These are phyloP conservation scores for Struthio camelus DNA, from an alignment of 2,113 vertebrate genomes.

Conservation along the genomic window DNA sequence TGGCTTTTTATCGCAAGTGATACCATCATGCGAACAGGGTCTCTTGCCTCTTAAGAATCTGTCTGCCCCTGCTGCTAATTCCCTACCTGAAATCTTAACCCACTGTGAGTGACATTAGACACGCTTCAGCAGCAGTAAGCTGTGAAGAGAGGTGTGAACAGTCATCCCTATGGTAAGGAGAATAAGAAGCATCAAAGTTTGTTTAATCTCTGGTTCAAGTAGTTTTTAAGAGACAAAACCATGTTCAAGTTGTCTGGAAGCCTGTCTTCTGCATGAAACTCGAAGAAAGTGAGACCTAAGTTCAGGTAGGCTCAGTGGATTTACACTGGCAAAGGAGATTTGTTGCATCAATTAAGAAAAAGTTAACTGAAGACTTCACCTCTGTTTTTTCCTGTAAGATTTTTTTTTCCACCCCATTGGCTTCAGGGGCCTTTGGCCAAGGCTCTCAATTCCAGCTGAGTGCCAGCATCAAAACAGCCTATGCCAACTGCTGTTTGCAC, in stretches of 20 bases:
- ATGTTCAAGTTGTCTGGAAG: background rate
- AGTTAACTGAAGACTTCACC: constrained; percentile 16
- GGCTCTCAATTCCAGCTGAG: background rate
- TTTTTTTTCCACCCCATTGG: background rate
- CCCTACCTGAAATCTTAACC: background rate
- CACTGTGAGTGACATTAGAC: background rate
- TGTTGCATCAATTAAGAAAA: background rate
- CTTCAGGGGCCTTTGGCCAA: constrained; percentile 6
- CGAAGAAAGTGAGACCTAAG: constrained; percentile 1
- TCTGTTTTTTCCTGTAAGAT: background rate
- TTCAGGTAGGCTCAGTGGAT: background rate
- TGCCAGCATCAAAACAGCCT: background rate
- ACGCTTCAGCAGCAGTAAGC: background rate
- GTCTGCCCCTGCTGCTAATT: background rate
- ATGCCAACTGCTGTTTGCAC: background rate
- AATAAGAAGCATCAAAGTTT: background rate
- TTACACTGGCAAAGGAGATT: background rate
- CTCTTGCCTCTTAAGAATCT: background rate
- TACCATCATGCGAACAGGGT: background rate
- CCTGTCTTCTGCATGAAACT: background rate
- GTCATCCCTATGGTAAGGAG: background rate
- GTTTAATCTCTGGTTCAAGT: background rate
- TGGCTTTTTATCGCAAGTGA: background rate
- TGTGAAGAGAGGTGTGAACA: background rate
- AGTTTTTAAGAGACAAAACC: background rate